These are phyloP conservation scores for Drosophila prostipennis DNA, from an alignment of 2,888 invertebrate species.

Conservation along the genomic window DNA sequence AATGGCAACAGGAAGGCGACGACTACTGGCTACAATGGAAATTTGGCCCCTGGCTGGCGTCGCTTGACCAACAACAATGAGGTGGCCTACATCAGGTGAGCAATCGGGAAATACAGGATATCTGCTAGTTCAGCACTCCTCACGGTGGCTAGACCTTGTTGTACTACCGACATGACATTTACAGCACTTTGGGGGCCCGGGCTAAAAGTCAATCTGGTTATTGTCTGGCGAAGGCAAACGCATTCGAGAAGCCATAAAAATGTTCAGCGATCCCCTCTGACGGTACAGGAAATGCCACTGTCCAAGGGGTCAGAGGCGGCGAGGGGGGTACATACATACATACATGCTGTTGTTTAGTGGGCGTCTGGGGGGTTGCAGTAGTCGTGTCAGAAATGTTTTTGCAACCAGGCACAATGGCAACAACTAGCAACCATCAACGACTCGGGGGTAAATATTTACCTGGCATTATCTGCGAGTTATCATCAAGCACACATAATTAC, in stretches of 20 bases:
- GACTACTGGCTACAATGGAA: slow-evolving; percentile 79
- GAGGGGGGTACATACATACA: background rate
- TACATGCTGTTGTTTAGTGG: slow-evolving; percentile 14
- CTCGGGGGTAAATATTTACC: slow-evolving; percentile 67
- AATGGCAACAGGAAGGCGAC: slow-evolving; percentile 35
- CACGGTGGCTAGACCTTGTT: slow-evolving; percentile 2
- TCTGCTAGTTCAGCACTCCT: slow-evolving; percentile 9
- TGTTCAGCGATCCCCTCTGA: slow-evolving; percentile 43
- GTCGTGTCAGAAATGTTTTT: slow-evolving; percentile 48
- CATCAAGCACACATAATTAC: slow-evolving; percentile 75
- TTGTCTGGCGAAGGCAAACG: slow-evolving; percentile 54
- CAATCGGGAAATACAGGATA: slow-evolving; percentile 43
- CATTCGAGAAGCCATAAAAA: slow-evolving; percentile 73
- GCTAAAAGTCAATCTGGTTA: slow-evolving; percentile 74
- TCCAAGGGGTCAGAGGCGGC: slow-evolving; percentile 25
- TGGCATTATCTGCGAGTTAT: slow-evolving; percentile 75
- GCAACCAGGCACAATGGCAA: slow-evolving; percentile 31
- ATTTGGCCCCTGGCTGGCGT: slow-evolving; percentile 92
- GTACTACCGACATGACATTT: slow-evolving; percentile 63
- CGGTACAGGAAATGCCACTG: slow-evolving; percentile 67
- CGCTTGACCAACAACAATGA: slow-evolving; percentile 89
- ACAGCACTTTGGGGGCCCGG: slow-evolving; percentile 49
- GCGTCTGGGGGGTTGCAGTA: slow-evolving; percentile 37
- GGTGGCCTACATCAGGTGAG: slow-evolving; percentile 91
- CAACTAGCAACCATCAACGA: slow-evolving; percentile 39